Percentiles rank a stretch among this genome's conserved stretches.
Conservation (phyloP, 2,113 vertebrate species). For the Eonycteris spelaea region DNA sequence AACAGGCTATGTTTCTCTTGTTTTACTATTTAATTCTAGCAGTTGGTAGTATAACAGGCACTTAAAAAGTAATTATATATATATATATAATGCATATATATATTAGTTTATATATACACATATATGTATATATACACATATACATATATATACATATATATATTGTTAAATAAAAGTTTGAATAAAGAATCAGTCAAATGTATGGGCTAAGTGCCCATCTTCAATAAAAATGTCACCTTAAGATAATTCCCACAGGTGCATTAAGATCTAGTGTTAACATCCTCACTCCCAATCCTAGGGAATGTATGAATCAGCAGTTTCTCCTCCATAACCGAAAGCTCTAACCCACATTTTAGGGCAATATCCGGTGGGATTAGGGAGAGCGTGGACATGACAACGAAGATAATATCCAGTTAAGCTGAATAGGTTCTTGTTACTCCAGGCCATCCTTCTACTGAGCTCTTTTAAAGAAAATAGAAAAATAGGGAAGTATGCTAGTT, state of each 20-base stretch:
- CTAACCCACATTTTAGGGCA: neutral
- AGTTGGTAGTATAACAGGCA: neutral
- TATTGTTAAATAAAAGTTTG: neutral
- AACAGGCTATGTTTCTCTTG: neutral
- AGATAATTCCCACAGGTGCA: neutral
- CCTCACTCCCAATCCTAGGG: neutral
- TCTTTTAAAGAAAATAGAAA: neutral
- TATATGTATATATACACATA: too few relatives aligned
- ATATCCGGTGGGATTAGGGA: neutral
- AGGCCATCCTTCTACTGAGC: neutral
- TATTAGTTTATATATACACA: too few relatives aligned
- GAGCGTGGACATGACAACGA: neutral
- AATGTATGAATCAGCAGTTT: neutral
- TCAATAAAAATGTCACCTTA: neutral
- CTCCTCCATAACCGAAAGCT: neutral
- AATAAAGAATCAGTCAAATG: neutral
- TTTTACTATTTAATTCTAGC: neutral
- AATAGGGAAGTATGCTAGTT: neutral
- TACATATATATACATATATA: neutral
- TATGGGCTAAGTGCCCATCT: neutral
- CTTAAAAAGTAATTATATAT: neutral
- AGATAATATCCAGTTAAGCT: neutral
- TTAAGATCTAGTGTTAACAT: neutral
- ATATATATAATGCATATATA: too few relatives aligned
- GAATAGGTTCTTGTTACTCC: neutral